Conservation (phyloP, 2,113 vertebrate genomes). For the Zosterops lateralis region DNA sequence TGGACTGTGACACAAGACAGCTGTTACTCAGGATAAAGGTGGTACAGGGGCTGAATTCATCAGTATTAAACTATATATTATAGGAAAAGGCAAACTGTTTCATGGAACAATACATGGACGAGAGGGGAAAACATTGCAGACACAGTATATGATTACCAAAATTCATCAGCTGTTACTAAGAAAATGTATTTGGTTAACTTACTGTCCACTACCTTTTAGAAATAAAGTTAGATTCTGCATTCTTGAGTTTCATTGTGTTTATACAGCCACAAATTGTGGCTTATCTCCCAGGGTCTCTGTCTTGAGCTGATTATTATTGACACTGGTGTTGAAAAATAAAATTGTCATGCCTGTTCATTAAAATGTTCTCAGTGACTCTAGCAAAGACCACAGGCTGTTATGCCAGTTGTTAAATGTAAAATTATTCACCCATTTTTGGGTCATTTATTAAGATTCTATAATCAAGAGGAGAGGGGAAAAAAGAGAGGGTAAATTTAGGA, state of each 20-base stretch:
- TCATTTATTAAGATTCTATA: neutral
- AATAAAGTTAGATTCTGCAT: neutral
- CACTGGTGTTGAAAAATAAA: neutral
- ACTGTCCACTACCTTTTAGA: neutral
- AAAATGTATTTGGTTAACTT: neutral
- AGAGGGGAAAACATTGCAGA: neutral
- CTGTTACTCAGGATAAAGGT: neutral
- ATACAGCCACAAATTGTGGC: neutral
- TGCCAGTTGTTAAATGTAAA: neutral
- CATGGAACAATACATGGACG: neutral
- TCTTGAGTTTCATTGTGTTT: neutral
- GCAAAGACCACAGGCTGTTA: neutral
- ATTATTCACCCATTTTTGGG: neutral
- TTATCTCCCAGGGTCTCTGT: neutral
- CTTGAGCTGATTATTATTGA: neutral
- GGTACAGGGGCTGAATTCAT: neutral
- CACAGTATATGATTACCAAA: neutral
- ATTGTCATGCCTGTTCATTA: neutral
- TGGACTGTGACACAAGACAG: neutral
- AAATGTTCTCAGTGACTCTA: neutral
- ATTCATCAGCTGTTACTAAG: neutral
- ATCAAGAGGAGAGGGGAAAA: neutral
- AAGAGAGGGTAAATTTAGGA: neutral
- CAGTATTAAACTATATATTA: neutral
- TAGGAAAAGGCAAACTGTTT: neutral